Conservation (phyloP, 2,888 invertebrate species). For the Hirtodrosophila trivittata region DNA sequence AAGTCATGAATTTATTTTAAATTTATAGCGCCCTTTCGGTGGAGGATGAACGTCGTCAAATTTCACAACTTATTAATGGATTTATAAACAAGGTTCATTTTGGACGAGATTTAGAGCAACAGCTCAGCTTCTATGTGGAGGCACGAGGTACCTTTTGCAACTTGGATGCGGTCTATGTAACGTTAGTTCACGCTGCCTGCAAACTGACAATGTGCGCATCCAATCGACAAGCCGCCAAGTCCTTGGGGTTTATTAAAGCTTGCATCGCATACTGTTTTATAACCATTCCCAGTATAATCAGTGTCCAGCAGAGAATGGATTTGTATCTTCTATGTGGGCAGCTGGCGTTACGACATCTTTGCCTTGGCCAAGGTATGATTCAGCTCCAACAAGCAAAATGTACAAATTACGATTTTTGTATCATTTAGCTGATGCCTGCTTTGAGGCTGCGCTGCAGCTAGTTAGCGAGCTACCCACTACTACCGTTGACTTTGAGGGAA, state of each 20-base stretch:
- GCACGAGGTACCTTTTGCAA: slow-evolving; percentile 95
- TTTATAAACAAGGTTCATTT: slow-evolving; percentile 92
- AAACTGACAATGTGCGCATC: slow-evolving; percentile 89
- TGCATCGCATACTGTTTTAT: slow-evolving; percentile 98
- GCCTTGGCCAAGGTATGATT: slow-evolving; percentile 92
- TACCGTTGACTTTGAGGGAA: slow-evolving; percentile 89
- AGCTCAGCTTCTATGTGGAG: slow-evolving; percentile 96
- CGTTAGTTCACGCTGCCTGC: slow-evolving; percentile 95
- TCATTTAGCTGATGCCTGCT: slow-evolving; percentile 94
- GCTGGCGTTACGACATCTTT: slow-evolving; percentile 94
- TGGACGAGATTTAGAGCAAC: slow-evolving; percentile 94
- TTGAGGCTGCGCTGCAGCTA: slow-evolving; percentile 93
- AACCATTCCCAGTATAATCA: slow-evolving; percentile 96
- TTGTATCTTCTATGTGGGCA: slow-evolving; percentile 95
- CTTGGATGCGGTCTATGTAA: slow-evolving; percentile 93
- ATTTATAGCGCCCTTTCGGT: slow-evolving; percentile 92
- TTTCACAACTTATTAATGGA: slow-evolving; percentile 91
- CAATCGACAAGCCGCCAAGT: slow-evolving; percentile 90
- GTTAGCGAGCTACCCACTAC: slow-evolving; percentile 91
- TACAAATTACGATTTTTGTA: slow-evolving; percentile 5
- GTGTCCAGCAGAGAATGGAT: slow-evolving; percentile 90
- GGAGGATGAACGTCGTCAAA: slow-evolving; percentile 95
- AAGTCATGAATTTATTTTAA: neutral
- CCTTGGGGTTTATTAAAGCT: slow-evolving; percentile 94
- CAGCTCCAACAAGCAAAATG: neutral